Evolutionary conservation across 37 sponge, comb jelly and placozoan genomes (phyloP).

Genomic region (Geodia barretti): DNA sequence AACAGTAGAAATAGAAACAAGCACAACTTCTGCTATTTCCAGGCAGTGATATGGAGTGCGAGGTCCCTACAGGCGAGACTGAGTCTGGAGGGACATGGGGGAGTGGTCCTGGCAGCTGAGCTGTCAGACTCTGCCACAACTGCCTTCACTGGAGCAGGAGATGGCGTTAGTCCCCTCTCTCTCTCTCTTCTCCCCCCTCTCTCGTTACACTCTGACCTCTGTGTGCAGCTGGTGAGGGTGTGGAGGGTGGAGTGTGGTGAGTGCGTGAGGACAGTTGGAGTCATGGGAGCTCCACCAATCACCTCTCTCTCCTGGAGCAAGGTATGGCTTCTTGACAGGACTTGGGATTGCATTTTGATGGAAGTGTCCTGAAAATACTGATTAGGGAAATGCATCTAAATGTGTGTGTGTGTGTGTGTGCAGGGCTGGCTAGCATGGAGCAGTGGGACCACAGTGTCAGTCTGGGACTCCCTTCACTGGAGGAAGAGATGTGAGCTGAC

Average conservation of each 20-base stretch:
- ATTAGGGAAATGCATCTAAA: too few species aligned
- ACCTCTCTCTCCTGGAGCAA: conserved; percentile 48
- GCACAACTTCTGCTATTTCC: background rate
- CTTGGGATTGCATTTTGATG: background rate
- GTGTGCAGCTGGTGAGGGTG: conserved; percentile 57
- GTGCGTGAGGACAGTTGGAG: conserved; percentile 42
- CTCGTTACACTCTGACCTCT: too few species aligned
- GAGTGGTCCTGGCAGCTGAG: conserved; percentile 75
- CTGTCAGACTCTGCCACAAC: conserved; percentile 38
- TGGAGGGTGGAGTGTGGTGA: conserved; percentile 57
- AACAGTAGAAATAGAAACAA: too few species aligned
- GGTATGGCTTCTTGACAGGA: conserved; percentile 27
- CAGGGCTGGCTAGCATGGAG: conserved; percentile 36
- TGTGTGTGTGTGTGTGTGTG: background rate
- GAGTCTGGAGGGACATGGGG: conserved; percentile 65
- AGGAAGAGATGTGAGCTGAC: conserved; percentile 17
- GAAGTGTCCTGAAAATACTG: too few species aligned
- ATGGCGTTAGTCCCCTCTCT: conserved; percentile 40
- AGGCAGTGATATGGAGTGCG: conserved; percentile 73
- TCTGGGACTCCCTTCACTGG: conserved; percentile 29
- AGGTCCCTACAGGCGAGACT: conserved; percentile 29
- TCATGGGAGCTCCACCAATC: conserved; percentile 41
- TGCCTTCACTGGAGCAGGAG: conserved; percentile 76
- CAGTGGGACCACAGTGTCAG: conserved; percentile 22
- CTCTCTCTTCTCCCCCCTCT: too few species aligned